Conservation (phyloP, 2,113 vertebrate genomes). For the Rhinolophus ferrumequinum region DNA sequence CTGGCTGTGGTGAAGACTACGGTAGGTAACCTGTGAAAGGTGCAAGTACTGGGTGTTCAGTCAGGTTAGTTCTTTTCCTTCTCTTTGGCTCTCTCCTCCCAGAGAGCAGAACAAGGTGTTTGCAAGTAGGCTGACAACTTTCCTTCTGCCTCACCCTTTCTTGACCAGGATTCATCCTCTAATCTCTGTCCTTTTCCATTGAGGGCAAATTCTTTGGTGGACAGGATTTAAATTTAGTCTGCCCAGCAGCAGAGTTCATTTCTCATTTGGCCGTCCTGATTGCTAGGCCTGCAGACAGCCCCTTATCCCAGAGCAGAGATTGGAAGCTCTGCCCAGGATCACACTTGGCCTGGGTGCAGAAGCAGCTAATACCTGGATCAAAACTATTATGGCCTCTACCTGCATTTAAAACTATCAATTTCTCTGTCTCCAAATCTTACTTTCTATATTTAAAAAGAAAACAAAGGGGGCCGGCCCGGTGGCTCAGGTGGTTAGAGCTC, state of each 20-base stretch:
- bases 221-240: neutral
- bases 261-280: neutral
- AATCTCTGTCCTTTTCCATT: neutral
- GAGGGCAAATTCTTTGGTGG: neutral
- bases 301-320: neutral
- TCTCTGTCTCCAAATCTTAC: slow-evolving; percentile 11
- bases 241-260: neutral
- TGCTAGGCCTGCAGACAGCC: neutral
- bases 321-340: neutral
- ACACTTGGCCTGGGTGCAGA: neutral
- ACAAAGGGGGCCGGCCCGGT: no score
- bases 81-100: neutral
- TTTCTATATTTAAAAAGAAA: slow-evolving; percentile 47
- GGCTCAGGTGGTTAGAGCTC: no score
- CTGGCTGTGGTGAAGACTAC: neutral
- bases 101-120: neutral
- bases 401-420: slow-evolving; percentile 4
- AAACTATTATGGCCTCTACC: slow-evolving; percentile 5
- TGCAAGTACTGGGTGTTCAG: neutral
- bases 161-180: neutral
- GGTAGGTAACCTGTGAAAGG: neutral
- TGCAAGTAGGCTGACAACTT: neutral
- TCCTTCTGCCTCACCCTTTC: neutral
- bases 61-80: neutral
- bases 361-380: neutral